Percentiles rank a stretch among this genome's conserved stretches.
Evolutionary conservation across 2,888 invertebrate species (phyloP).

Genomic region (Theretra japonica): DNA sequence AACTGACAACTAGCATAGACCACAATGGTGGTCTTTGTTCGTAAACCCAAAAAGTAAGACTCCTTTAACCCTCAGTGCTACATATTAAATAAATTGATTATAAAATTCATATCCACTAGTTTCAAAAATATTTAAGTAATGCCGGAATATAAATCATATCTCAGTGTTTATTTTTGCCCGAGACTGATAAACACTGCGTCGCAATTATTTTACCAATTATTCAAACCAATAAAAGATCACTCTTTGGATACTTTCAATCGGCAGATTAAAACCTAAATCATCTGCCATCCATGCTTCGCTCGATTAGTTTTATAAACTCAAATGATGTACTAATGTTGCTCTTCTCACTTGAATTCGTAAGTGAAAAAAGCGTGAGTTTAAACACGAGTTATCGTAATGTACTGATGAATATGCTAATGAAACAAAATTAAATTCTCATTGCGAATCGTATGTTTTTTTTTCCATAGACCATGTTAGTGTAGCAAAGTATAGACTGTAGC

Average conservation of each 20-base stretch:
- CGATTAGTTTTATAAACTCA: constrained; percentile 34
- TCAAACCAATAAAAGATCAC: constrained; percentile 35
- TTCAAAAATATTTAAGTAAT: not conserved
- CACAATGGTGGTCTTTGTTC: too few relatives aligned
- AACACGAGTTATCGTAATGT: not conserved
- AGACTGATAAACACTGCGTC: constrained; percentile 42
- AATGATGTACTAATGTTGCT: not conserved
- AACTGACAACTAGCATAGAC: too few relatives aligned
- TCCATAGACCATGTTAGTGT: too few relatives aligned
- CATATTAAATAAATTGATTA: too few relatives aligned
- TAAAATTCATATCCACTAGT: not conserved
- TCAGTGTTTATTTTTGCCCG: constrained; percentile 35
- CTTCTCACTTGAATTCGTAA: not conserved
- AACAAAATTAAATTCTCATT: too few relatives aligned
- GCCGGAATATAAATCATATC: not conserved
- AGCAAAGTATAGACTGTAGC: too few relatives aligned
- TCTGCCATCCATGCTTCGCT: constrained; percentile 40
- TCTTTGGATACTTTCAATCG: constrained; percentile 35
- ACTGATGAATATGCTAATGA: too few relatives aligned
- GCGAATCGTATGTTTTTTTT: too few relatives aligned
- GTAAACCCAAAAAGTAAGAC: too few relatives aligned
- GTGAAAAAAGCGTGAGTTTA: not conserved
- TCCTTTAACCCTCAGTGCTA: too few relatives aligned
- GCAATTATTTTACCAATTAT: constrained; percentile 46
- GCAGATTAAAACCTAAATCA: constrained; percentile 65